Evolutionary conservation across 2,113 vertebrate species (phyloP).

Genomic region (Suncus etruscus): DNA sequence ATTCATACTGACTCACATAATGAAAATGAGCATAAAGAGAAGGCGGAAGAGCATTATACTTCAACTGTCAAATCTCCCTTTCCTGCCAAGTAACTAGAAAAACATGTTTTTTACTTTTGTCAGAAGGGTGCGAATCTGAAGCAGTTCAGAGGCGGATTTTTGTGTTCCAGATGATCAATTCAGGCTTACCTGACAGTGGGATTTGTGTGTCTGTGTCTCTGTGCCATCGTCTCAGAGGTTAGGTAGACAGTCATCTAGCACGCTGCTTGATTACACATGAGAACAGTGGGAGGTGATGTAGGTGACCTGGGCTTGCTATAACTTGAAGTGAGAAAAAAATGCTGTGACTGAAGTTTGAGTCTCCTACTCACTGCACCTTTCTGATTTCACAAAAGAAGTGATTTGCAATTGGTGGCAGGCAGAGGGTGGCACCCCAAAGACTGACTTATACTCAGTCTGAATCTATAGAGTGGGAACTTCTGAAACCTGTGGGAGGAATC

Average conservation of each 20-base stretch:
- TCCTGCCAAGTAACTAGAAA: conserved; percentile 15
- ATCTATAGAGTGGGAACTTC: not conserved
- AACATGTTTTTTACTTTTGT: not conserved
- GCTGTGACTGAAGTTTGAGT: not conserved
- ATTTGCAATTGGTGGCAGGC: not conserved
- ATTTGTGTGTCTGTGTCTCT: not conserved
- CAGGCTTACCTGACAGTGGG: not conserved
- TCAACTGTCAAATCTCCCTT: not conserved
- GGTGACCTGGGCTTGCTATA: not conserved
- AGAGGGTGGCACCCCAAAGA: not conserved
- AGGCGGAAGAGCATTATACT: rapidly evolving
- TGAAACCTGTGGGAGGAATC: not conserved
- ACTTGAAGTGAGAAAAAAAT: conserved; percentile 4
- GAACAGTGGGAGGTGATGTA: conserved; percentile 36
- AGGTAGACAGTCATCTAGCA: conserved; percentile 13
- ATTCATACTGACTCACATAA: not conserved
- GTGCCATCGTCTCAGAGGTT: not conserved
- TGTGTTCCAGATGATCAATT: not conserved
- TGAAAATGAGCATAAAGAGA: not conserved
- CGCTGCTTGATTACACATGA: conserved; percentile 44
- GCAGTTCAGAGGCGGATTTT: not conserved
- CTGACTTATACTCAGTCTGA: not conserved
- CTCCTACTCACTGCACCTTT: not conserved
- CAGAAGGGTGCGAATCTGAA: not conserved
- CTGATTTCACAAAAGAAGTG: not conserved